These are phyloP conservation scores for Eupithecia tripunctaria DNA, from an alignment of 2,888 invertebrate genomes.

Conservation along the genomic window DNA sequence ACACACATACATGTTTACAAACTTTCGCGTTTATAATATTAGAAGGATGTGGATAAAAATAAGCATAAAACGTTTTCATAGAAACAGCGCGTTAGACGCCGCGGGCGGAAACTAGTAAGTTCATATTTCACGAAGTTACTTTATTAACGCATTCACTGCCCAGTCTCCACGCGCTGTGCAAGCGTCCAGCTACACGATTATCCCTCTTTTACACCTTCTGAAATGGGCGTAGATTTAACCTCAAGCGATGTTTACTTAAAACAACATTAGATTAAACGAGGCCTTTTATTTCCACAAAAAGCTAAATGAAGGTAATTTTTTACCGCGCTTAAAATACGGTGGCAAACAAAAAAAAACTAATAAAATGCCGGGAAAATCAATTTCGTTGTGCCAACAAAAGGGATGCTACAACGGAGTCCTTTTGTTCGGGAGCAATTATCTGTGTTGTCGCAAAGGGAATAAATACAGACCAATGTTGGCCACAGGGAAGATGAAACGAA, in stretches of 20 bases:
- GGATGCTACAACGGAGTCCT: constrained; percentile 8
- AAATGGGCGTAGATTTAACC: not conserved
- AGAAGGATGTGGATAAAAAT: too few relatives aligned
- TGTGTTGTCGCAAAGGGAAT: constrained; percentile 16
- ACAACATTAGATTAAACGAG: not conserved
- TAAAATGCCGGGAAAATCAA: constrained; percentile 9
- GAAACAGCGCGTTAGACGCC: too few relatives aligned
- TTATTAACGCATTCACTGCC: not conserved
- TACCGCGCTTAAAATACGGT: not conserved
- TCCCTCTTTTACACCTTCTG: not conserved
- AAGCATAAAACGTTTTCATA: too few relatives aligned
- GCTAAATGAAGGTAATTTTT: constrained; percentile 11
- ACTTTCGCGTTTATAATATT: too few relatives aligned
- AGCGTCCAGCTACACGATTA: not conserved
- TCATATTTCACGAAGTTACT: not conserved
- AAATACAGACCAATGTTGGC: not conserved
- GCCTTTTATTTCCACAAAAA: not conserved
- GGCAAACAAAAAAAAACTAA: constrained; percentile 13
- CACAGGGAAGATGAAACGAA: not conserved
- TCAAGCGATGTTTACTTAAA: not conserved
- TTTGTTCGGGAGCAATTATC: constrained; percentile 30
- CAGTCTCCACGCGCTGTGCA: too few relatives aligned
- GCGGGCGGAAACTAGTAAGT: too few relatives aligned
- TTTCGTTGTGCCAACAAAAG: constrained; percentile 24
- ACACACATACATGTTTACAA: too few relatives aligned